These are phyloP conservation scores for Tachystola acroxantha DNA, from an alignment of 2,888 invertebrate species.

Conservation along the genomic window DNA sequence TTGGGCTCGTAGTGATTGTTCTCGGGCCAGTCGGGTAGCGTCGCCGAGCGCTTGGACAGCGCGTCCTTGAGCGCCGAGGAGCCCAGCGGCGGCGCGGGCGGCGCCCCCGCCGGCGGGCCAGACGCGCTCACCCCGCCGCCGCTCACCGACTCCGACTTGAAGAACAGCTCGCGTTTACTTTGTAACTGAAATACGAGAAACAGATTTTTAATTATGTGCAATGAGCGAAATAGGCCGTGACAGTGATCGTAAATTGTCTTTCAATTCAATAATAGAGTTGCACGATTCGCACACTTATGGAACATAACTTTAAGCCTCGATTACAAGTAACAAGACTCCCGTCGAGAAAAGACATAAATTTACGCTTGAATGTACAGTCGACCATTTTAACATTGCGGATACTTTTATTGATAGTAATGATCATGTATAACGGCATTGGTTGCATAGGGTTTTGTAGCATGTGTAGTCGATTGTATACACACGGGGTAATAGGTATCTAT, in stretches of 20 bases:
- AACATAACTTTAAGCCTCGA: slow-evolving; percentile 13
- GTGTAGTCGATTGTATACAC: no score
- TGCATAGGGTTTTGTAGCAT: no score
- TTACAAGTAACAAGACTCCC: slow-evolving; percentile 33
- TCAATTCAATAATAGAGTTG: not conserved
- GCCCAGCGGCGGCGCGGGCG: slow-evolving; percentile 64
- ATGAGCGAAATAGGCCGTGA: slow-evolving; percentile 1
- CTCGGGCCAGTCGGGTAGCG: slow-evolving; percentile 62
- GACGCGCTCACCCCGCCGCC: slow-evolving; percentile 64
- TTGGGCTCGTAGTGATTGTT: slow-evolving; percentile 73
- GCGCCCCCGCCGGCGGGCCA: slow-evolving; percentile 56
- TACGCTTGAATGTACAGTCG: slow-evolving; percentile 22
- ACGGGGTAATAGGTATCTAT: no score
- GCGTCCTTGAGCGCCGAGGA: slow-evolving; percentile 74
- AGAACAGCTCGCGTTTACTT: slow-evolving; percentile 92
- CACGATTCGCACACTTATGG: slow-evolving; percentile 4
- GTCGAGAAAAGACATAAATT: slow-evolving; percentile 38
- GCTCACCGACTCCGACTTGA: slow-evolving; percentile 83
- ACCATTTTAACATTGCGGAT: no score
- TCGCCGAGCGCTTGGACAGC: slow-evolving; percentile 63
- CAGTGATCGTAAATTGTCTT: slow-evolving; percentile 1
- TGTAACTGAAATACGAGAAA: slow-evolving; percentile 79
- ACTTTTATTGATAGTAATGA: no score
- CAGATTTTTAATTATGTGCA: not conserved
- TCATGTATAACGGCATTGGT: no score